Conservation (phyloP, 1,140 invertebrate species). For the Bombus cullumanus region DNA sequence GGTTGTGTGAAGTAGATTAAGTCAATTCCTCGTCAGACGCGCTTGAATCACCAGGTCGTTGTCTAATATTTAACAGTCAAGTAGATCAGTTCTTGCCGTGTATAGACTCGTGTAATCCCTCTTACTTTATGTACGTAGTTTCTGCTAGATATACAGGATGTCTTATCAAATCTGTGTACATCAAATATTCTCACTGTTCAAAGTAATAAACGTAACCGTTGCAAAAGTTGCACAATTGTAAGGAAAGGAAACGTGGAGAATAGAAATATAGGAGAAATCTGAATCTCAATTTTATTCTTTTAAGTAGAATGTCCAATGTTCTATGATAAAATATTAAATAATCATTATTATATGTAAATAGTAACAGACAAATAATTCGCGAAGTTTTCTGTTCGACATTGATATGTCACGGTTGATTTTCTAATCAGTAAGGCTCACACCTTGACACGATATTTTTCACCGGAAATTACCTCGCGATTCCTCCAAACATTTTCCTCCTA, state of each 20-base stretch:
- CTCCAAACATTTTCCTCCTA: neutral
- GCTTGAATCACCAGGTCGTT: neutral
- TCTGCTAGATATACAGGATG: neutral
- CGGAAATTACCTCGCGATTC: neutral
- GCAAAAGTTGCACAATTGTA: neutral
- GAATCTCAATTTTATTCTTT: neutral
- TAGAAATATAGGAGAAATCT: too few species aligned
- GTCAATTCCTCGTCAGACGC: neutral
- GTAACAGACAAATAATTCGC: neutral
- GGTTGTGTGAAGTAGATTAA: conserved; percentile 5
- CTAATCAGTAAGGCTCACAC: too few species aligned
- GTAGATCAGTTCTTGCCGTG: neutral
- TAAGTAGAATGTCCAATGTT: neutral
- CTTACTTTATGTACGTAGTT: neutral
- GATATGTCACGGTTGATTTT: too few species aligned
- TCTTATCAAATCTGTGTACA: neutral
- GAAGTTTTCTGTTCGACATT: neutral
- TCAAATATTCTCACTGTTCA: neutral
- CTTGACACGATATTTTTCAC: neutral
- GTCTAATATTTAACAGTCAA: neutral
- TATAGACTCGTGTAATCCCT: neutral
- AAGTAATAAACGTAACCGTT: neutral
- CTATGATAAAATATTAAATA: neutral
- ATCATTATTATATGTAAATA: neutral
- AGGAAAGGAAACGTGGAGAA: neutral